A percentile compares a stretch with the other conserved stretches of the same genome.
Evolutionary conservation across 2,113 vertebrate genomes (phyloP).

Genomic region (Pan paniscus): DNA sequence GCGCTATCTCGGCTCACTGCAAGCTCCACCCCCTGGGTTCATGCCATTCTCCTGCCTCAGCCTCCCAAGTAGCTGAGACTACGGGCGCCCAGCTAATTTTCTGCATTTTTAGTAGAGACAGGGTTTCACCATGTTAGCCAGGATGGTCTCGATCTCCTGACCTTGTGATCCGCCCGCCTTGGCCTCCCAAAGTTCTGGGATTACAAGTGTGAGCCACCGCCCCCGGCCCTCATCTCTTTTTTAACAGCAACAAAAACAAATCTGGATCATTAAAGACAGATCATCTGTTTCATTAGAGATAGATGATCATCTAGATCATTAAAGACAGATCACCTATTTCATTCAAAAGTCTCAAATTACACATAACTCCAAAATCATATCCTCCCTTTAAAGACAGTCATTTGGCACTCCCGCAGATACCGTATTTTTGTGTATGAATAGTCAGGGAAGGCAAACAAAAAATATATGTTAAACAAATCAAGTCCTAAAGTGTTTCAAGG

Average conservation of each 20-base stretch:
- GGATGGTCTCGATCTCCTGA: too few relatives aligned
- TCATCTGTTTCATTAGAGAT: too few relatives aligned
- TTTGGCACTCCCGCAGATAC: neutral
- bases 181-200: too few relatives aligned
- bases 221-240: neutral
- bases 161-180: too few relatives aligned
- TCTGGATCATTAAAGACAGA: neutral
- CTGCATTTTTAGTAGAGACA: too few relatives aligned
- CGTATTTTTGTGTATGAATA: neutral
- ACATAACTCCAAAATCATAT: neutral
- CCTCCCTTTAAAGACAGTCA: neutral
- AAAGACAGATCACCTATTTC: neutral
- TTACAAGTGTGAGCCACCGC: too few relatives aligned
- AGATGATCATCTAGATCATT: neutral
- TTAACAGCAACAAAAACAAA: neutral
- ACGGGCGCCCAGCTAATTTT: too few relatives aligned
- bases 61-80: too few relatives aligned
- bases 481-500: neutral
- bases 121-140: too few relatives aligned
- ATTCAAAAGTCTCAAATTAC: neutral
- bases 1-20: accelerated
- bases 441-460: neutral
- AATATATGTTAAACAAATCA: neutral
- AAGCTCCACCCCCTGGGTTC: too few relatives aligned
- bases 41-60: too few relatives aligned